These are phyloP conservation scores for Incurvaria masculella DNA, from an alignment of 2,888 invertebrate genomes.

Conservation along the genomic window DNA sequence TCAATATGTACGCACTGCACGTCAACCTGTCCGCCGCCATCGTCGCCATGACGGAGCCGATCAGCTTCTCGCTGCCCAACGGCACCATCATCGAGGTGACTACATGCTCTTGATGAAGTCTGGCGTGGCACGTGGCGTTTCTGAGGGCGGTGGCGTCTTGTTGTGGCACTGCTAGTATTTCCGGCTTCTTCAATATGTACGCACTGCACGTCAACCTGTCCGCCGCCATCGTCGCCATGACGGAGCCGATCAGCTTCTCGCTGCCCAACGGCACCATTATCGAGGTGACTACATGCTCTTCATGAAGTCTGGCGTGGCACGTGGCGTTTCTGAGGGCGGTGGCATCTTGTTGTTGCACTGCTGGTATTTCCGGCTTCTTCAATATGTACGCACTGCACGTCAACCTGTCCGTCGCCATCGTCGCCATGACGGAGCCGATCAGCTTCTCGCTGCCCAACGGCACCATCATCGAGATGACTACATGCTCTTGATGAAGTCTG, in stretches of 20 bases:
- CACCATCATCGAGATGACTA: conserved; percentile 55
- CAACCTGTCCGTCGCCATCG: conserved; percentile 89
- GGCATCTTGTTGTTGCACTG: conserved; percentile 71
- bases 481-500: no score
- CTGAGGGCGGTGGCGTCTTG: conserved; percentile 70
- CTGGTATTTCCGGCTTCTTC: conserved; percentile 84
- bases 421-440: conserved; percentile 83
- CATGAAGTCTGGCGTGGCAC: no score
- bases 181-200: conserved; percentile 83
- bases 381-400: conserved; percentile 80
- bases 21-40: conserved; percentile 92
- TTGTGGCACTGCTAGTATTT: conserved; percentile 76
- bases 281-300: conserved; percentile 53
- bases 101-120: no score
- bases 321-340: conserved; percentile 72
- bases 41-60: conserved; percentile 85
- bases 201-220: conserved; percentile 84
- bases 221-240: conserved; percentile 94
- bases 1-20: conserved; percentile 77
- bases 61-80: conserved; percentile 57
- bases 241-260: conserved; percentile 60
- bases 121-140: conserved; percentile 61
- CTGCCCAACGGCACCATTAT: conserved; percentile 62
- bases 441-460: conserved; percentile 61
- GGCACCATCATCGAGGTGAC: conserved; percentile 61